Conservation (phyloP, 2,113 vertebrate genomes). For the Ailurus styani region DNA sequence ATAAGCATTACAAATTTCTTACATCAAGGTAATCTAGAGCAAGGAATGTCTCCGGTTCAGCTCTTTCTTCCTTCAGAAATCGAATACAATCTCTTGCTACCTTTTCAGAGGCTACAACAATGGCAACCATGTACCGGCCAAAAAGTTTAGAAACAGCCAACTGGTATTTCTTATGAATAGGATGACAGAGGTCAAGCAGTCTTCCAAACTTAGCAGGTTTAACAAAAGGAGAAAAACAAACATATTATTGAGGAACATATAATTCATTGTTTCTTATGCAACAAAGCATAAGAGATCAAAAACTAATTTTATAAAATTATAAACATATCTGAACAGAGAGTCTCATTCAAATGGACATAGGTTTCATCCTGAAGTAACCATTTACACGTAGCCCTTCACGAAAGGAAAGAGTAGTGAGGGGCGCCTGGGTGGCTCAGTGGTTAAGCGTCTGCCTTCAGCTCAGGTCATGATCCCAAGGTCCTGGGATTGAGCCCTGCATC, state of each 20-base stretch:
- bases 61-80: conserved; percentile 90
- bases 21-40: conserved; percentile 94
- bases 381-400: background rate
- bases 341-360: background rate
- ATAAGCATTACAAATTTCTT: conserved; percentile 66
- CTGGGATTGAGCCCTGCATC: too few relatives aligned
- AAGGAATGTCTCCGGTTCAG: conserved; percentile 94
- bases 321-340: background rate
- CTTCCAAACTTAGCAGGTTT: conserved; percentile 87
- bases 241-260: background rate
- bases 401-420: background rate
- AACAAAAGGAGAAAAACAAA: conserved; percentile 30
- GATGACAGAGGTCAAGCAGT: conserved; percentile 92
- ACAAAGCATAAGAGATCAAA: background rate
- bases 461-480: too few relatives aligned
- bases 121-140: conserved; percentile 88
- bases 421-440: too few relatives aligned
- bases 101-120: conserved; percentile 92
- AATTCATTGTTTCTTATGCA: background rate
- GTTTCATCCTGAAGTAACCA: background rate
- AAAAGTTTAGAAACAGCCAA: conserved; percentile 95
- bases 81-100: conserved; percentile 90
- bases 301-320: background rate
- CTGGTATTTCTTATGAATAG: conserved; percentile 96
- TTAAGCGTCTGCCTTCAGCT: too few relatives aligned